A percentile compares a stretch with the other conserved stretches of the same genome.
These are phyloP conservation scores for Cottoperca gobio DNA, from an alignment of 2,797 vertebrate species.

Conservation along the genomic window DNA sequence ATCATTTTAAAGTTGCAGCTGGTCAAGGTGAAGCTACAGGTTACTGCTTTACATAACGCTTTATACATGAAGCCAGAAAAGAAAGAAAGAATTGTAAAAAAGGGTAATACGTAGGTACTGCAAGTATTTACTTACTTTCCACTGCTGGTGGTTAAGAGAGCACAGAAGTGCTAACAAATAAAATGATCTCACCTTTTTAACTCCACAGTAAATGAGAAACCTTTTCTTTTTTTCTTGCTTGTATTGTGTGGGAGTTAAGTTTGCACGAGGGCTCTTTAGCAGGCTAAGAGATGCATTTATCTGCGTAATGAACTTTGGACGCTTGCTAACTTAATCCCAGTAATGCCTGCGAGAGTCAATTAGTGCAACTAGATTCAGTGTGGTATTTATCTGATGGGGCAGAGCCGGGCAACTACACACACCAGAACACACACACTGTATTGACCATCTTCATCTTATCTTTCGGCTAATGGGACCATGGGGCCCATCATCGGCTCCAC, in stretches of 20 bases:
- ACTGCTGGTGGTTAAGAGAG: slow-evolving; percentile 10
- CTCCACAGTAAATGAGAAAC: slow-evolving; percentile 29
- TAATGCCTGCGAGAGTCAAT: slow-evolving; percentile 91
- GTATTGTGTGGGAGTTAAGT: slow-evolving; percentile 78
- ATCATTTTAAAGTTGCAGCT: neutral
- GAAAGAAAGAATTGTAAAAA: neutral
- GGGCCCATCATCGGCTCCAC: slow-evolving; percentile 77
- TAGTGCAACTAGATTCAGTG: slow-evolving; percentile 85
- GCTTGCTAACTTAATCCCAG: slow-evolving; percentile 88
- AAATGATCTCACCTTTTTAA: slow-evolving; percentile 48
- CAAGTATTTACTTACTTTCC: neutral
- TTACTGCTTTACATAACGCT: neutral
- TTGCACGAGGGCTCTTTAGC: slow-evolving; percentile 83
- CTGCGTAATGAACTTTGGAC: slow-evolving; percentile 90
- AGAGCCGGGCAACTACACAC: slow-evolving; percentile 66
- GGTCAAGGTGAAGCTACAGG: neutral
- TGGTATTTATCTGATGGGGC: slow-evolving; percentile 84
- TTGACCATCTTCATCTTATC: slow-evolving; percentile 80
- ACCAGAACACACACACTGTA: slow-evolving; percentile 60
- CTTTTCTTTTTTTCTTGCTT: slow-evolving; percentile 56
- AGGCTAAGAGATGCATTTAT: slow-evolving; percentile 87
- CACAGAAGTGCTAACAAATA: slow-evolving; percentile 34
- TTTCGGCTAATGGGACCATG: slow-evolving; percentile 75
- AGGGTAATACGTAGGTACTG: neutral
- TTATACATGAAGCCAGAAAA: neutral